Evolutionary conservation across 2,797 vertebrate species (phyloP).

Genomic region (Pangasius sanitwongsei): DNA sequence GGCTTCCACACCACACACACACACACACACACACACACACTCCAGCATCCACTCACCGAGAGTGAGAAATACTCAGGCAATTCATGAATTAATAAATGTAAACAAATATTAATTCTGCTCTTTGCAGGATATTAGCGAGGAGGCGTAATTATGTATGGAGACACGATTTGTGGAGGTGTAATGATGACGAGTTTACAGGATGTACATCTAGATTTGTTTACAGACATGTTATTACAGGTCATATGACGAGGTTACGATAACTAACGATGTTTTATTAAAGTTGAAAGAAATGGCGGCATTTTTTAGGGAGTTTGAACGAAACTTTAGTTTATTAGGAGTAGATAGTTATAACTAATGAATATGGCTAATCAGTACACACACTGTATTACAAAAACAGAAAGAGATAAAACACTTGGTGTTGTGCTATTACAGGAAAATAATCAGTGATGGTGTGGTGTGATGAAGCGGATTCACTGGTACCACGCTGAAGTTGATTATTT

Average conservation of each 20-base stretch:
- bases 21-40: neutral
- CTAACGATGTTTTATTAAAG: neutral
- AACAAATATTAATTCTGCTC: constrained; percentile 9
- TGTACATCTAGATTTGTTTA: neutral
- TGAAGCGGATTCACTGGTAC: neutral
- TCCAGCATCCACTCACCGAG: neutral
- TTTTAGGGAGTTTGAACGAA: neutral
- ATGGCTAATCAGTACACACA: neutral
- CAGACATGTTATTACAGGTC: neutral
- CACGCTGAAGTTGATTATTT: neutral
- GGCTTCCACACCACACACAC: neutral
- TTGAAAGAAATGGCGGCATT: neutral
- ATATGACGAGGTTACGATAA: neutral
- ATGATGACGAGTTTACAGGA: neutral
- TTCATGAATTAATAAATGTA: neutral
- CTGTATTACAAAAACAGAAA: neutral
- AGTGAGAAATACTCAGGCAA: neutral
- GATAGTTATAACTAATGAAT: neutral
- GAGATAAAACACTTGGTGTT: neutral
- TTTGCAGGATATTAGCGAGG: neutral
- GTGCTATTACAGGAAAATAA: neutral
- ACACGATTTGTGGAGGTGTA: neutral
- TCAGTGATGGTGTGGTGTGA: neutral
- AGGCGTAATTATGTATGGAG: neutral
- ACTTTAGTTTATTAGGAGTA: too few relatives aligned